phyloP scores from a whole-genome alignment of 2,113 vertebrate species.

The Garra rufa region DNA sequence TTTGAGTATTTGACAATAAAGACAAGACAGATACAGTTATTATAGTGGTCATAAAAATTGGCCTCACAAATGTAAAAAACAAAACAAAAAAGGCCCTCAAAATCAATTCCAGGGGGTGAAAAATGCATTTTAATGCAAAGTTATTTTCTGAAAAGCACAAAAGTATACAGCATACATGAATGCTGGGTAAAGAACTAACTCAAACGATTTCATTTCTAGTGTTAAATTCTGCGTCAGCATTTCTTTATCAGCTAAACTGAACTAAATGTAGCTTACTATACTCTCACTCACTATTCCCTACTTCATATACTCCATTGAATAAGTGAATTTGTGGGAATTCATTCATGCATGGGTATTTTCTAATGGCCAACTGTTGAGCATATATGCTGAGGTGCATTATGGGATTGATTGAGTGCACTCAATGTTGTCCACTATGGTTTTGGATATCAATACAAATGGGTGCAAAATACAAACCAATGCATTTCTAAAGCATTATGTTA shows the following conservation, averaged over 20 bases:
- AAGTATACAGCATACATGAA: background rate
- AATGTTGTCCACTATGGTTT: background rate
- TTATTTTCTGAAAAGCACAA: too few species aligned
- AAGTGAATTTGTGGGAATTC: background rate
- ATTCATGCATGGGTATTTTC: too few species aligned
- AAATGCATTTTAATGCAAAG: too few species aligned
- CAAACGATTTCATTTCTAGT: background rate
- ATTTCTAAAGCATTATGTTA: background rate
- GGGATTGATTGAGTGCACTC: background rate
- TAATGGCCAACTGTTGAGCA: background rate
- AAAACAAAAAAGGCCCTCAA: too few species aligned
- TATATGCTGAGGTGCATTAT: background rate
- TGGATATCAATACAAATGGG: background rate
- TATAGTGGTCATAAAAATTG: too few species aligned
- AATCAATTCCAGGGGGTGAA: too few species aligned
- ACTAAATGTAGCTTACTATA: background rate
- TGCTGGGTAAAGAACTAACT: background rate
- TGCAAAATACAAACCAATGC: background rate
- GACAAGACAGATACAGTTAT: too few species aligned
- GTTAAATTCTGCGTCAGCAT: too few species aligned
- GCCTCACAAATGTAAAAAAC: too few species aligned
- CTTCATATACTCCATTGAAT: background rate
- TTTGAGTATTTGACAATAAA: too few species aligned
- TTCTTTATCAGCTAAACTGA: background rate
- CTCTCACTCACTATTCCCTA: background rate